Percentiles rank a stretch among this genome's conserved stretches.
phyloP scores from a whole-genome alignment of 2,888 invertebrate genomes.

The Noctua janthe region DNA sequence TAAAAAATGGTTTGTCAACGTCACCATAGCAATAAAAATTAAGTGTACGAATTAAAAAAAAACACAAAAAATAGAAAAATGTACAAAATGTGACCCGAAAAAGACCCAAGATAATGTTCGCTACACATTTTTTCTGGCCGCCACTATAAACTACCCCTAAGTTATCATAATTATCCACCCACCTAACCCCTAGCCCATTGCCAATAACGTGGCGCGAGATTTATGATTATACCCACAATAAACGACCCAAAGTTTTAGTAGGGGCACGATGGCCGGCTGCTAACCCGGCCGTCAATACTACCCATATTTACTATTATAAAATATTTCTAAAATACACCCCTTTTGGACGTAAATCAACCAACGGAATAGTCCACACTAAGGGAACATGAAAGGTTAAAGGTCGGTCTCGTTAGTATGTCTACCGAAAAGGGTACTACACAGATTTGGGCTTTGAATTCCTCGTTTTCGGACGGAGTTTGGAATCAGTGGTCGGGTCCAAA shows the following conservation, averaged over 20 bases:
- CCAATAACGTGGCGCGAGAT: conserved; percentile 78
- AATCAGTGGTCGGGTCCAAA: conserved; percentile 44
- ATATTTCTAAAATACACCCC: conserved; percentile 67
- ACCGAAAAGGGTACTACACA: conserved; percentile 48
- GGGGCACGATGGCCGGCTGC: conserved; percentile 71
- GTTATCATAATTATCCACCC: conserved; percentile 76
- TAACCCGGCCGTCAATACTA: conserved; percentile 70
- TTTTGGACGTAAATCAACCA: conserved; percentile 65
- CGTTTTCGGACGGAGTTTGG: conserved; percentile 44
- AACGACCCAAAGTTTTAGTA: conserved; percentile 76
- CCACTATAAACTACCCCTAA: conserved; percentile 63
- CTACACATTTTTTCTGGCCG: conserved; percentile 39
- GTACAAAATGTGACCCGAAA: not conserved
- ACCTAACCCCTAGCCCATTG: conserved; percentile 71
- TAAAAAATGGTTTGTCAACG: not conserved
- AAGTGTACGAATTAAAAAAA: not conserved
- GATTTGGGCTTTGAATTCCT: conserved; percentile 52
- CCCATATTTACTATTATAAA: conserved; percentile 66
- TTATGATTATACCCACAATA: conserved; percentile 79
- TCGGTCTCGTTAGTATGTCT: conserved; percentile 53
- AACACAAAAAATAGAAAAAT: not conserved
- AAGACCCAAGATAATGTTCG: conserved; percentile 26
- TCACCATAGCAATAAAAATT: not conserved
- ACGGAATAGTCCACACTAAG: conserved; percentile 45
- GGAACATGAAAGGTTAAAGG: conserved; percentile 65